Percentiles rank a stretch among this genome's conserved stretches.
These are phyloP conservation scores for Sceliomorpha sp. DNA, from an alignment of 2,888 invertebrate species.

Conservation along the genomic window DNA sequence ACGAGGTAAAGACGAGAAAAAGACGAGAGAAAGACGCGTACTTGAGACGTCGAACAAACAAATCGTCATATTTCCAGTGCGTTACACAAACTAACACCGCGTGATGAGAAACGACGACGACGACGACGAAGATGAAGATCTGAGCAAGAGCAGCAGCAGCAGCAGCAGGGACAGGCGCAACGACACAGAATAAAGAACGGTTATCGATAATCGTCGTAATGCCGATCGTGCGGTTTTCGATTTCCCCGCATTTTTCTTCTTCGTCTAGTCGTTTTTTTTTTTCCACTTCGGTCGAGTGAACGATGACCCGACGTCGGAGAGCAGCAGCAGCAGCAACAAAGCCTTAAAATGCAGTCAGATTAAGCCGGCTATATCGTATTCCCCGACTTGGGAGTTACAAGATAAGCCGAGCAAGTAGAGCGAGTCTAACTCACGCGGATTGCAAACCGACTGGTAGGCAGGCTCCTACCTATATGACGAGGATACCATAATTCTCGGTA, in stretches of 20 bases:
- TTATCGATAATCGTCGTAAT: too few relatives aligned
- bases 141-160: too few relatives aligned
- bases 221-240: background rate
- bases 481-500: conserved; percentile 43
- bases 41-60: too few relatives aligned
- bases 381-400: conserved; percentile 24
- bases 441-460: conserved; percentile 1
- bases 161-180: too few relatives aligned
- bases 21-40: too few relatives aligned
- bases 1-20: too few relatives aligned
- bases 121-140: too few relatives aligned
- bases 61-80: too few relatives aligned
- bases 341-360: conserved; percentile 46
- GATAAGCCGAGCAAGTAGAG: conserved; percentile 37
- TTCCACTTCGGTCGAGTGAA: conserved; percentile 18
- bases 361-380: conserved; percentile 21
- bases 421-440: conserved; percentile 22
- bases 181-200: too few relatives aligned
- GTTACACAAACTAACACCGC: too few relatives aligned
- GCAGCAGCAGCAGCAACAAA: conserved; percentile 16
- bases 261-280: too few relatives aligned
- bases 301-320: background rate
- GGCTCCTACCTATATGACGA: conserved; percentile 38
- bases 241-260: conserved; percentile 5
- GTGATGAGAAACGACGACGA: too few relatives aligned